Conservation (phyloP, 2,888 invertebrate species). For the Saturnia japonica region DNA sequence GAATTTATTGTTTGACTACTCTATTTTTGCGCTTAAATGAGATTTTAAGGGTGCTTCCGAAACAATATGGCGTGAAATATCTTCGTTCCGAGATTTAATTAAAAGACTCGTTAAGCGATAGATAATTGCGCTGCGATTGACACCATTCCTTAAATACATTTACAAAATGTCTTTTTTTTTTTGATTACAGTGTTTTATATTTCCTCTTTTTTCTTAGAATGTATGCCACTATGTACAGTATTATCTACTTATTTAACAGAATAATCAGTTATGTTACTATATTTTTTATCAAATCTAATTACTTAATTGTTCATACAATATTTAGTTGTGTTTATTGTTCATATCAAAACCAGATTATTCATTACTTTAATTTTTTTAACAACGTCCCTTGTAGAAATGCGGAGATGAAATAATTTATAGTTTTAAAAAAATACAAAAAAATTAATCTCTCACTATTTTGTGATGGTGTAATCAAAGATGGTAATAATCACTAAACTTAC, state of each 20-base stretch:
- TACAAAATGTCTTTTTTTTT: not conserved
- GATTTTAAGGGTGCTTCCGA: constrained; percentile 14
- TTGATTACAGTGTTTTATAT: not conserved
- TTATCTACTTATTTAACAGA: not conserved
- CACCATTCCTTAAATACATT: constrained; percentile 11
- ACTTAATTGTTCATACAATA: no score
- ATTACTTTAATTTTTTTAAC: no score
- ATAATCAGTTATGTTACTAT: not conserved
- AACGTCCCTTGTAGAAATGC: no score
- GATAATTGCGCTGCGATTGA: constrained; percentile 12
- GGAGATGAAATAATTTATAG: no score
- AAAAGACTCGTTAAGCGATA: constrained; percentile 12
- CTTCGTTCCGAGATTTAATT: constrained; percentile 14
- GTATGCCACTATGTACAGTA: not conserved
- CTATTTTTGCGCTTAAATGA: constrained; percentile 34
- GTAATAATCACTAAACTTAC: no score
- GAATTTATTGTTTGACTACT: constrained; percentile 65
- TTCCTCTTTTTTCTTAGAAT: not conserved
- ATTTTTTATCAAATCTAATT: no score
- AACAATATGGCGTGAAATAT: constrained; percentile 15
- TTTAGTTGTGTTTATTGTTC: no score
- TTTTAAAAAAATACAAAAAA: no score
- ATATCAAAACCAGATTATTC: no score
- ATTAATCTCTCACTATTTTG: no score
- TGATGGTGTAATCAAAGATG: no score